These are phyloP conservation scores for Mastomys coucha DNA, from an alignment of 2,113 vertebrate species.

Conservation along the genomic window DNA sequence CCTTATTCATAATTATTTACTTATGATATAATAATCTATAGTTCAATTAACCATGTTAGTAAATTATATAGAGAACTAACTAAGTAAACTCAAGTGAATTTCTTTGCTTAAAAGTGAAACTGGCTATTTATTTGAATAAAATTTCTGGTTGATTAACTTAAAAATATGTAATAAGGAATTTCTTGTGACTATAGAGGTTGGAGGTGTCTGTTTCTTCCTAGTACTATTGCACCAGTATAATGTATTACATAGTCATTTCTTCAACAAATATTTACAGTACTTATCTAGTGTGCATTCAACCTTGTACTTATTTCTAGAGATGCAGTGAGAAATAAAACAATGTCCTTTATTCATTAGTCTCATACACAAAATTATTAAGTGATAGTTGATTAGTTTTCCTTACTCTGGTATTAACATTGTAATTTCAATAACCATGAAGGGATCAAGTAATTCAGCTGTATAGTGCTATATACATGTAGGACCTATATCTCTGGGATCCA, in stretches of 20 bases:
- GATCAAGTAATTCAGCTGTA: background rate
- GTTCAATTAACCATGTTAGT: conserved; percentile 23
- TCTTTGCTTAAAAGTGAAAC: conserved; percentile 16
- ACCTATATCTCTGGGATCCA: background rate
- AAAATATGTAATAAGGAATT: conserved; percentile 39
- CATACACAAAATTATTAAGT: conserved; percentile 36
- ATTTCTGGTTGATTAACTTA: conserved; percentile 46
- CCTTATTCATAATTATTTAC: conserved; percentile 43
- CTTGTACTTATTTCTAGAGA: conserved; percentile 13
- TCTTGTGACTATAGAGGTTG: background rate
- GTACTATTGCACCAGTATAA: background rate
- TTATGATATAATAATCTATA: conserved; percentile 41
- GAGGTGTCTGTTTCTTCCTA: background rate
- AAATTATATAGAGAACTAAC: conserved; percentile 52
- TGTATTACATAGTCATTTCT: background rate
- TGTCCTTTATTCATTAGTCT: conserved; percentile 5
- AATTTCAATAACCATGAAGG: background rate
- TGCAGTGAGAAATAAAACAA: background rate
- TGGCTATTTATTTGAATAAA: conserved; percentile 23
- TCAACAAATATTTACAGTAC: conserved; percentile 16
- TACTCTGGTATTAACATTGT: background rate
- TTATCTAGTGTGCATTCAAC: background rate
- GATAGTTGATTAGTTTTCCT: conserved; percentile 6
- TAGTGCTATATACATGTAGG: background rate
- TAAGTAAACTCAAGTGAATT: conserved; percentile 42